These are phyloP conservation scores for Cairina moschata DNA, from an alignment of 2,113 vertebrate genomes.

Conservation along the genomic window DNA sequence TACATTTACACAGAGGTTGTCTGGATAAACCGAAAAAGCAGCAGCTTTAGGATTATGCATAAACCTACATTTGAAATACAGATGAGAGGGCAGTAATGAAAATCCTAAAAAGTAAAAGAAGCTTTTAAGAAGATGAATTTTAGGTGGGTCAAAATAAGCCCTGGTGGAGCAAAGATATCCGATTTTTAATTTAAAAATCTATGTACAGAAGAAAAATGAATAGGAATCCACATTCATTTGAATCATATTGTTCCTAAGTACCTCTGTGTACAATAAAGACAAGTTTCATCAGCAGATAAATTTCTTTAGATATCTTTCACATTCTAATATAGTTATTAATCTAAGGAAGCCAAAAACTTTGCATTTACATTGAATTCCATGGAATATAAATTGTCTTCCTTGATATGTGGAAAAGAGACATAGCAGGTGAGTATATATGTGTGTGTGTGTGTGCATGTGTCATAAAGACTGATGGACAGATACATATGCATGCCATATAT, in stretches of 20 bases:
- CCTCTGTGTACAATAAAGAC: neutral
- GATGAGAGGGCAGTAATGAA: neutral
- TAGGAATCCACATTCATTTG: neutral
- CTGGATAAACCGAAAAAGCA: neutral
- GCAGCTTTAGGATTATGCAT: neutral
- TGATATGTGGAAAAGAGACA: neutral
- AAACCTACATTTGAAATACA: neutral
- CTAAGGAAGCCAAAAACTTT: neutral
- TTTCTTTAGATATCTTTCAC: neutral
- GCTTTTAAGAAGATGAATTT: neutral
- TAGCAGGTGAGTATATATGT: neutral
- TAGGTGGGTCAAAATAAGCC: neutral
- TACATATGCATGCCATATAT: neutral
- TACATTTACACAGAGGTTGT: neutral
- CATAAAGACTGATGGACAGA: neutral
- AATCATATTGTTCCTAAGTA: neutral
- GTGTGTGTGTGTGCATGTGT: neutral
- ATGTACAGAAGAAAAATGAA: neutral
- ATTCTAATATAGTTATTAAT: neutral
- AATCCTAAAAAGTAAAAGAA: neutral
- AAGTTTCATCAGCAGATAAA: neutral
- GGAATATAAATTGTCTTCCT: neutral
- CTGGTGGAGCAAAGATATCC: neutral
- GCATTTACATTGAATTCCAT: neutral
- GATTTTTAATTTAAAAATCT: neutral